Base-by-base conservation (phyloP, 2,888 invertebrate species). In the Mythimna impura region DNA sequence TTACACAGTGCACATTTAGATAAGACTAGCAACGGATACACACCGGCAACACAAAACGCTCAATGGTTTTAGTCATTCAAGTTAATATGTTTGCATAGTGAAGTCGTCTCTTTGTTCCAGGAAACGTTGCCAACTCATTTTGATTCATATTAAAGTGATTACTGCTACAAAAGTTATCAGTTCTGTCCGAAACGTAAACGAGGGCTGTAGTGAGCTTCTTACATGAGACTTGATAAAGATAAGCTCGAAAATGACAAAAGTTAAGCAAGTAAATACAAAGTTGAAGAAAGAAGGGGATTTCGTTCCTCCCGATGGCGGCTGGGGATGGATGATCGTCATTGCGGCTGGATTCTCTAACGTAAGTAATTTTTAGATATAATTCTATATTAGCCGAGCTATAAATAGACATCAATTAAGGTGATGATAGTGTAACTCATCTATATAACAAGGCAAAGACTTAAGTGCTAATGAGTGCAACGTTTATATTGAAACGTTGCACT, bases 321-420 rank as follows among this genome's bases (percentile, higher is more conserved):
- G 98, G 98, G 97, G 97, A 0, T 98, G 98, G 98, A 94, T 98
- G 90, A 96, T 98, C 30, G 97, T 98, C 47, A 87, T 98, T 9
- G 98, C 98, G 7, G 97, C 97, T 65, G 98, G 98, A 83, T 94
- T 97, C 86, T 97, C 97, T 68, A 98, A 98, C 90, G 98, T 98
- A 94, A 97, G 97, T 97, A 61, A 8, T 20, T 62, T 12, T 47
- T 43, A 20, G 34, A 58, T n/a, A 58, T 58, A 52, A 34, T 36
- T 43, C 3, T 60, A 34, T 6, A 22, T 47, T 47, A 57, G 9
- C n/a, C 8, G 14, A 60, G 66, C 60, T 30, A 47, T 64, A 60
- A 58, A 80, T 66, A 22, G 40, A n/a, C 55, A 22, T 25, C 55
- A 81, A 73, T 78, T 78, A 78, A 69, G 20, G 63, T 20, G 57